Base-by-base conservation (phyloP, 2,888 invertebrate genomes). In the Amiota minor region DNA sequence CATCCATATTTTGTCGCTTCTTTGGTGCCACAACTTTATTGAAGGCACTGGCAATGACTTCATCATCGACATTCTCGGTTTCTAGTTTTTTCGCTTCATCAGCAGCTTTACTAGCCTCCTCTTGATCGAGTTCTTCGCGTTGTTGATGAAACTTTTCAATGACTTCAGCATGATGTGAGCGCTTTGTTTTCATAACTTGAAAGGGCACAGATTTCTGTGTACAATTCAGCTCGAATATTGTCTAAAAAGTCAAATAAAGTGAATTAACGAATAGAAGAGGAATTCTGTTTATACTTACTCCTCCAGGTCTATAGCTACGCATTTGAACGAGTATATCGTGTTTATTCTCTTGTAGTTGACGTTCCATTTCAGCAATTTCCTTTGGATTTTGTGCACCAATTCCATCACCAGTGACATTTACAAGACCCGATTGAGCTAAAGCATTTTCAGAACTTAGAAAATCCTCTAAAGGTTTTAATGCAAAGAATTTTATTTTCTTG, bases 201-300 rank as follows among this genome's bases (percentile, higher is more conserved):
- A 95, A 95, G 86, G 94, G 94, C 0, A 93, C 91, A 0, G 96
- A 95, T 87, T 96, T 93, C 81, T 94, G 92, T 87, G 94, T 95
- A 0, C 95, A 93, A 62, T 95, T 95, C 69, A 98, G 92, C 91
- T 99, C 99, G 89, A 99, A 96, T 83, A 99, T 95, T 0, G 98
- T 99, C 88, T 88, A 64, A 65, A 80, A 79, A 0, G 0, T 4
- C 8, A 1, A 59, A 50, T 59, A 20, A 20, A 10, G 6, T 9
- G 4, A 59, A 20, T 16, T 16, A 59, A 59, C 20, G 56, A 46
- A n/a, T 12, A 65, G 14, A 3, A 67, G 11, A 1, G 0, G 0
- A 49, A 45, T 70, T 12, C 10, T 23, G 4, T 10, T 8, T 9
- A 14, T 71, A 81, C 86, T 85, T 81, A 90, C 90, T 16, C 86